Evolutionary conservation across 2,113 vertebrate genomes (phyloP).

Genomic region (Microcebus lehilahytsara): DNA sequence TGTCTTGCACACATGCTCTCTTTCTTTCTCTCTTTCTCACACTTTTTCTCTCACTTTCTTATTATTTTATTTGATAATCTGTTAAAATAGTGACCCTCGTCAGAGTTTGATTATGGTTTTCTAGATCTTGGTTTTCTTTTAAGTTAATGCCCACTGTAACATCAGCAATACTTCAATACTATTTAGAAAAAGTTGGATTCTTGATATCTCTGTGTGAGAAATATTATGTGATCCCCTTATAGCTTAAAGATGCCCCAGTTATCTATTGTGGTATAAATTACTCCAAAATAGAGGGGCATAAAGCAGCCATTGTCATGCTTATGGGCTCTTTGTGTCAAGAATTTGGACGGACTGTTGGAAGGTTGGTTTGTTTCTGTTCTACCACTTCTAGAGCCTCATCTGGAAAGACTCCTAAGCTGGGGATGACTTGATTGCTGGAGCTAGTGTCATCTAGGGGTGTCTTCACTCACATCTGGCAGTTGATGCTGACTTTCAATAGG

Average conservation of each 20-base stretch:
- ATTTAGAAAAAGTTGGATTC: conserved; percentile 19
- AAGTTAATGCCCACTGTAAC: conserved; percentile 26
- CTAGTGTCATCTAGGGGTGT: not conserved
- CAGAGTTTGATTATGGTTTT: not conserved
- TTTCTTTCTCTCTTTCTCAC: not conserved
- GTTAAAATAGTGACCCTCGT: not conserved
- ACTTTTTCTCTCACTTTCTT: not conserved
- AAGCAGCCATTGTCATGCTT: not conserved
- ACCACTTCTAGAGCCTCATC: not conserved
- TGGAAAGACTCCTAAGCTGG: not conserved
- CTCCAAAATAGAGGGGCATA: not conserved
- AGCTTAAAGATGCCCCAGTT: conserved; percentile 6
- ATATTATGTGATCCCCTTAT: not conserved
- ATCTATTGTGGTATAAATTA: not conserved
- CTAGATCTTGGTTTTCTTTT: conserved; percentile 43
- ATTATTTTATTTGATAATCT: conserved; percentile 18
- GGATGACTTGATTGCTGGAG: not conserved
- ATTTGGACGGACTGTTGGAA: not conserved
- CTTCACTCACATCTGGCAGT: not conserved
- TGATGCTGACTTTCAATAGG: not conserved
- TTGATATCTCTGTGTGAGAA: not conserved
- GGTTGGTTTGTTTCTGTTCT: conserved; percentile 13
- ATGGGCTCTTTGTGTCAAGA: not conserved
- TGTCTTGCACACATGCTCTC: not conserved
- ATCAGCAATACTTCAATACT: not conserved